Evolutionary conservation across 1,140 invertebrate species (phyloP).

Genomic region (Brachionus plicatilis): DNA sequence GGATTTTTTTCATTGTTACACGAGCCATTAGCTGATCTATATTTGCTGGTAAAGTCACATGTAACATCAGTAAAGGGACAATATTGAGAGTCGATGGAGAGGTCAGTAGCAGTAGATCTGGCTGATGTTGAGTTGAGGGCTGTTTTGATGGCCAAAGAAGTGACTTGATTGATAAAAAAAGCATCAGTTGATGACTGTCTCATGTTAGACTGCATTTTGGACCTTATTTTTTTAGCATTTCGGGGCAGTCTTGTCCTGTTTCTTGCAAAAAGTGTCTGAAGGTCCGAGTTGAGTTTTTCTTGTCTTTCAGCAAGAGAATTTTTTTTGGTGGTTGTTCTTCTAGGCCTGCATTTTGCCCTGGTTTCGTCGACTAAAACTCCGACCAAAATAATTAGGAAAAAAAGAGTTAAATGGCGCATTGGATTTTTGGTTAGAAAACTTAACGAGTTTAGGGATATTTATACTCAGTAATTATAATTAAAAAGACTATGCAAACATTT

Average conservation of each 20-base stretch:
- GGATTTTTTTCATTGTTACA: constrained; percentile 81
- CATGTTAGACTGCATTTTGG: background rate
- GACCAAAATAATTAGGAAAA: background rate
- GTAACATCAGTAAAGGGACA: background rate
- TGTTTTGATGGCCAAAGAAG: background rate
- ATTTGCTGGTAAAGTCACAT: constrained; percentile 49
- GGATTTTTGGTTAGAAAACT: background rate
- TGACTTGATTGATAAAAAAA: background rate
- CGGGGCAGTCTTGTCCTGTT: background rate
- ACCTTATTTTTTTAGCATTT: background rate
- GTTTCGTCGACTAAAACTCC: background rate
- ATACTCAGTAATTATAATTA: background rate
- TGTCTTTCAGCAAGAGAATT: background rate
- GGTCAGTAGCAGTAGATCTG: background rate
- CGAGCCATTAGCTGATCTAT: constrained; percentile 67
- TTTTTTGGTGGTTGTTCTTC: background rate
- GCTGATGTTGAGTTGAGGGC: background rate
- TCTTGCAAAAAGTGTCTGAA: background rate
- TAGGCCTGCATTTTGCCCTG: background rate
- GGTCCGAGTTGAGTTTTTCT: background rate
- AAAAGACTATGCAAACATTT: background rate
- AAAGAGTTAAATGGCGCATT: background rate
- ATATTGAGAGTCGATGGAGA: background rate
- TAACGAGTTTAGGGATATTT: background rate
- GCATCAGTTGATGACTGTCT: background rate